phyloP scores from a whole-genome alignment of 2,888 invertebrate genomes.

The Rotaria socialis region DNA sequence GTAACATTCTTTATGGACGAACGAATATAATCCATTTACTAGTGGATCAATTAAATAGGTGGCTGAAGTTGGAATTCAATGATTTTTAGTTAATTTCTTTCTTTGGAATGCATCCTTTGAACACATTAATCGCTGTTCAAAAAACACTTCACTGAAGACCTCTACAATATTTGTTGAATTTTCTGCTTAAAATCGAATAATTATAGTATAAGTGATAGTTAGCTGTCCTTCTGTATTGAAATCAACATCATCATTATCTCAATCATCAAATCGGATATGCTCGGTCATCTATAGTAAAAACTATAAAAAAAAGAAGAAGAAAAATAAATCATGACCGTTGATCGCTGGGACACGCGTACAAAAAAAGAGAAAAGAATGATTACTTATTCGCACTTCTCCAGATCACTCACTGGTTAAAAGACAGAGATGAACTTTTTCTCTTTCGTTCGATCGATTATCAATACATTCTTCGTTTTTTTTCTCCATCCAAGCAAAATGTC shows the following conservation, averaged over 20 bases:
- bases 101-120: too few relatives aligned
- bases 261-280: background rate
- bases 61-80: too few relatives aligned
- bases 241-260: background rate
- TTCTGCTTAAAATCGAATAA: too few relatives aligned
- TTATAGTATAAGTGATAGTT: too few relatives aligned
- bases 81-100: too few relatives aligned
- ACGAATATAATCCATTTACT: too few relatives aligned
- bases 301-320: background rate
- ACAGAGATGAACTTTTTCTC: background rate
- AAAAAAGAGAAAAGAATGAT: background rate
- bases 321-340: background rate
- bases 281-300: background rate
- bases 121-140: too few relatives aligned
- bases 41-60: too few relatives aligned
- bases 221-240: background rate
- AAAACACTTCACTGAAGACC: too few relatives aligned
- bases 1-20: too few relatives aligned
- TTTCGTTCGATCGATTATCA: conserved; percentile 5
- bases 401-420: background rate
- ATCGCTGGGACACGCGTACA: background rate
- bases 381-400: background rate
- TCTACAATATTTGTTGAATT: too few relatives aligned
- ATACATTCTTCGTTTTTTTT: background rate
- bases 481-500: background rate